Percentiles rank a stretch among this genome's conserved stretches.
Evolutionary conservation across 2,888 invertebrate species (phyloP).

Genomic region (Lasioglossum vierecki): DNA sequence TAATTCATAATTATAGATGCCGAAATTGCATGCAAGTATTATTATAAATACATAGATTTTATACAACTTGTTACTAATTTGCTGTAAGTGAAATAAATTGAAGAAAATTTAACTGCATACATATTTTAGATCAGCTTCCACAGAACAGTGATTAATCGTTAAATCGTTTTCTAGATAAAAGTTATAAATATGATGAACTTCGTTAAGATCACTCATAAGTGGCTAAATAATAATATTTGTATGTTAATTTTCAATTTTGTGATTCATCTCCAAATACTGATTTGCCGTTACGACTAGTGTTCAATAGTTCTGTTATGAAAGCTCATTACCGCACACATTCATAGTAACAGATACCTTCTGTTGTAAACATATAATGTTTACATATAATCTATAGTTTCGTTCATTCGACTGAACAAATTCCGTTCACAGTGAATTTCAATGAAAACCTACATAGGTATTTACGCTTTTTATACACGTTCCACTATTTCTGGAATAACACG

Average conservation of each 20-base stretch:
- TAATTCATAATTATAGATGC: not conserved
- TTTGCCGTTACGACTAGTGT: not conserved
- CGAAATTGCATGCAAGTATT: not conserved
- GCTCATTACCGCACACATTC: not conserved
- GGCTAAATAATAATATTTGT: not conserved
- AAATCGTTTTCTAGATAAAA: too few relatives aligned
- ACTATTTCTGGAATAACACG: not conserved
- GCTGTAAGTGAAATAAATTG: not conserved
- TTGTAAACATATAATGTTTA: slow-evolving; percentile 4
- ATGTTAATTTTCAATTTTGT: not conserved
- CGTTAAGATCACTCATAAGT: not conserved
- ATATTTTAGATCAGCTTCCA: too few relatives aligned
- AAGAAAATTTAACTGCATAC: not conserved
- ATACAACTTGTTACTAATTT: not conserved
- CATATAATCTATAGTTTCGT: not conserved
- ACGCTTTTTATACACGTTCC: not conserved
- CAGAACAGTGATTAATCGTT: too few relatives aligned
- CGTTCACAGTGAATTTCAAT: not conserved
- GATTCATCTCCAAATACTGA: not conserved
- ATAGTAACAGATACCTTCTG: not conserved
- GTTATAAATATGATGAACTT: too few relatives aligned
- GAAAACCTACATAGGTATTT: not conserved
- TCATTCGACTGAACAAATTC: not conserved
- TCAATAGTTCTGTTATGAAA: not conserved
- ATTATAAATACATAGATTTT: not conserved